Evolutionary conservation across 2,797 vertebrate species (phyloP).

Genomic region (Hafferia zeledoni): DNA sequence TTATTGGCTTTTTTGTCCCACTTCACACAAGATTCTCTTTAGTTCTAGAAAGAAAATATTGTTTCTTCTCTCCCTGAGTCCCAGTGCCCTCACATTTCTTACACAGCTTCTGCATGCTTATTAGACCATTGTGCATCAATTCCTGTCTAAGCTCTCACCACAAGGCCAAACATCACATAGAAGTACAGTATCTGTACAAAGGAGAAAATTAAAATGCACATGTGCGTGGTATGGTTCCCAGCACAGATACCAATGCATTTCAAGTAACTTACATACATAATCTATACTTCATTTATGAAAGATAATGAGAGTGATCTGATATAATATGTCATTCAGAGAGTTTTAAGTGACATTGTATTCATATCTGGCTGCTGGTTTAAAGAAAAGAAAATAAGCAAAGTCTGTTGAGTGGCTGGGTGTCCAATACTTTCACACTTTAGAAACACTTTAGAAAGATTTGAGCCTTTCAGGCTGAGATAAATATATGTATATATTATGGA

Average conservation of each 20-base stretch:
- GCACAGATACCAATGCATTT: background rate
- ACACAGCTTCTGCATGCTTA: background rate
- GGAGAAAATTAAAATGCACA: background rate
- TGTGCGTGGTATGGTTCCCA: background rate
- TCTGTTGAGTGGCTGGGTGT: background rate
- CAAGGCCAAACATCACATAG: background rate
- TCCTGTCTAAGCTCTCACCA: background rate
- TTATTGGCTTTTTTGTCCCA: background rate
- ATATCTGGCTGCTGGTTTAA: background rate
- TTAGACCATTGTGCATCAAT: background rate
- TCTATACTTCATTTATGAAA: background rate
- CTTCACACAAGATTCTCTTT: background rate
- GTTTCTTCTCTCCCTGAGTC: background rate
- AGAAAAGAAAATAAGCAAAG: background rate
- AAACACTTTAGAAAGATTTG: background rate
- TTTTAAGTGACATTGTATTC: background rate
- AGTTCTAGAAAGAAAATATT: background rate
- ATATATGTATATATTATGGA: background rate
- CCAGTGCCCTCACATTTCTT: background rate
- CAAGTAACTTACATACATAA: background rate
- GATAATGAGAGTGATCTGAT: background rate
- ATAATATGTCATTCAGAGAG: background rate
- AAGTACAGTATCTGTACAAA: background rate
- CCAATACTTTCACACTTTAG: background rate
- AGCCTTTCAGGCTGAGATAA: background rate